phyloP scores from a whole-genome alignment of 2,888 invertebrate species.

The Meiosimyza decipiens region DNA sequence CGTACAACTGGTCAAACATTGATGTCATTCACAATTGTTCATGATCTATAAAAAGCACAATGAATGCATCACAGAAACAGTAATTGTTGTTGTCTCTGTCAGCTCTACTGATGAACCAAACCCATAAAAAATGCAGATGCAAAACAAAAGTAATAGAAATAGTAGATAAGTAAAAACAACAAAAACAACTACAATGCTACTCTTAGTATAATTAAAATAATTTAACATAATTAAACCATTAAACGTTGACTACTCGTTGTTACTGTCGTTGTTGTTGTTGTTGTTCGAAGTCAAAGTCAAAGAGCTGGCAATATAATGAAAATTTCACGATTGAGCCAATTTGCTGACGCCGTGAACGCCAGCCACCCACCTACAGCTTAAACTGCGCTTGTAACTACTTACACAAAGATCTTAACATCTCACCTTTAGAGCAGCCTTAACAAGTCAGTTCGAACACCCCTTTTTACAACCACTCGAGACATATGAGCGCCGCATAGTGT shows the following conservation, averaged over 20 bases:
- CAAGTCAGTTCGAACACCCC: no score
- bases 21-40: no score
- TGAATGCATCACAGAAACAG: conserved; percentile 1
- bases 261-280: conserved; percentile 4
- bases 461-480: no score
- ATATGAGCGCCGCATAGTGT: no score
- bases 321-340: conserved; percentile 25
- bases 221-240: conserved; percentile 23
- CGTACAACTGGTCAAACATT: no score
- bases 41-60: not conserved
- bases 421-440: no score
- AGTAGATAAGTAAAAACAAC: not conserved
- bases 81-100: not conserved
- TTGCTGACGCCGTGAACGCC: conserved; percentile 11
- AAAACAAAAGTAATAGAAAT: no score
- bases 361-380: no score
- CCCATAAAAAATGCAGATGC: no score
- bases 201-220: conserved; percentile 10
- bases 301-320: not conserved
- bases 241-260: not conserved
- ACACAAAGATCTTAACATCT: no score
- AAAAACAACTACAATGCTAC: not conserved
- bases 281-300: conserved; percentile 15
- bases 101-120: not conserved
- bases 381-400: no score